Evolutionary conservation across 53 echinoderm and acorn worm genomes (phyloP).

Genomic region (Pentamera pediparva): DNA sequence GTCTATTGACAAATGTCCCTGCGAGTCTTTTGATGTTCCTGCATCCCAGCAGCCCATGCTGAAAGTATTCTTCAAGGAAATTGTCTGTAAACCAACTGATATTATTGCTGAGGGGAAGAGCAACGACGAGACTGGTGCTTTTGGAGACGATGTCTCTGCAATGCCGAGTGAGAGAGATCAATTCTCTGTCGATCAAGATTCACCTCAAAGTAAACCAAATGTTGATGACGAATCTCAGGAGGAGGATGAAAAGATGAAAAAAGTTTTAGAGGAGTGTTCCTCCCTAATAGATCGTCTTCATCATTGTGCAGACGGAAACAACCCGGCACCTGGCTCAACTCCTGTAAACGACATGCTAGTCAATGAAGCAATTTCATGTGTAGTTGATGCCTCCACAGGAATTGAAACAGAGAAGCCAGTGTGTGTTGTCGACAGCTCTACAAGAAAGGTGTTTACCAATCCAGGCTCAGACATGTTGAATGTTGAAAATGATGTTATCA

Average conservation of each 20-base stretch:
- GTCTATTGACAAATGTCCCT: slow-evolving; percentile 1
- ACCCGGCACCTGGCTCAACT: no score
- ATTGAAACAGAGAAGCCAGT: no score
- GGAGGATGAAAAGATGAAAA: neutral
- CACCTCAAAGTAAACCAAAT: no score
- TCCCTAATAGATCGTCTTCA: neutral
- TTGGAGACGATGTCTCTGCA: neutral
- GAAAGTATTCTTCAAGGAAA: slow-evolving; percentile 24
- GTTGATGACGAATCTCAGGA: neutral
- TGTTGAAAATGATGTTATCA: slow-evolving; percentile 3
- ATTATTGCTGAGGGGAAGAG: neutral
- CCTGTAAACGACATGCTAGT: no score
- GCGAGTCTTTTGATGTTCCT: slow-evolving; percentile 33
- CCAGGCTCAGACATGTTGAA: neutral
- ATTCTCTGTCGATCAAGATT: no score
- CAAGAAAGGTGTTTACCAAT: no score
- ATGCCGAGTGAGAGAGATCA: neutral
- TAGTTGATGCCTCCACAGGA: no score
- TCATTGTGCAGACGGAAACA: no score
- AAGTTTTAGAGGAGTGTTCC: slow-evolving; percentile 25
- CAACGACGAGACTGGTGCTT: neutral
- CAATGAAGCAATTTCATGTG: no score
- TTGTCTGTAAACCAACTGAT: neutral
- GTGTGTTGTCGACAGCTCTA: no score
- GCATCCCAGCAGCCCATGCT: slow-evolving; percentile 14